Conservation (phyloP, 2,113 vertebrate species). For the Misgurnus mizolepis region DNA sequence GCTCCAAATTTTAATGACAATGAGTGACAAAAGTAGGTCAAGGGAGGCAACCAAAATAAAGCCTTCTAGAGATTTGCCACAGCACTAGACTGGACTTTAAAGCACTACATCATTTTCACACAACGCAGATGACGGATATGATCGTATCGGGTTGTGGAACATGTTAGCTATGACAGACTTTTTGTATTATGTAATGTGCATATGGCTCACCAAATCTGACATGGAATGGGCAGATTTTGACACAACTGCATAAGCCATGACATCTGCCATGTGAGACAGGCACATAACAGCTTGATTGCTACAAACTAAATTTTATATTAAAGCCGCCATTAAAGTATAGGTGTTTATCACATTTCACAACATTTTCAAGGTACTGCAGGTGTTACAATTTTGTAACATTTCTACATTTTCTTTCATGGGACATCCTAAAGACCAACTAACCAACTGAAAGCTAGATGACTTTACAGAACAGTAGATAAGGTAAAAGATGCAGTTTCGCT, state of each 20-base stretch:
- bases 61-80: neutral
- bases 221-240: constrained; percentile 51
- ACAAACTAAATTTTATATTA: constrained; percentile 40
- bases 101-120: constrained; percentile 2
- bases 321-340: neutral
- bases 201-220: constrained; percentile 52
- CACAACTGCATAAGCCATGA: constrained; percentile 40
- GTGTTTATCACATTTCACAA: constrained; percentile 6
- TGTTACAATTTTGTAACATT: neutral
- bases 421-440: neutral
- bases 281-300: constrained; percentile 20
- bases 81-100: neutral
- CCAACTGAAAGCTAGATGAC: neutral
- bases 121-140: neutral
- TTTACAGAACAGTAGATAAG: constrained; percentile 57
- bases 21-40: constrained; percentile 21
- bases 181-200: constrained; percentile 48
- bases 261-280: constrained; percentile 47
- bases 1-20: constrained; percentile 1
- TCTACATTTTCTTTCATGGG: neutral
- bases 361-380: neutral
- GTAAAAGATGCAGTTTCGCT: constrained; percentile 72
- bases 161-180: constrained; percentile 18
- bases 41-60: constrained; percentile 24
- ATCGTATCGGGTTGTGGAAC: constrained; percentile 13